Percentiles rank a stretch among this genome's conserved stretches.
Conservation (phyloP, 23 tunicate genomes). For the Phallusia fumigata region DNA sequence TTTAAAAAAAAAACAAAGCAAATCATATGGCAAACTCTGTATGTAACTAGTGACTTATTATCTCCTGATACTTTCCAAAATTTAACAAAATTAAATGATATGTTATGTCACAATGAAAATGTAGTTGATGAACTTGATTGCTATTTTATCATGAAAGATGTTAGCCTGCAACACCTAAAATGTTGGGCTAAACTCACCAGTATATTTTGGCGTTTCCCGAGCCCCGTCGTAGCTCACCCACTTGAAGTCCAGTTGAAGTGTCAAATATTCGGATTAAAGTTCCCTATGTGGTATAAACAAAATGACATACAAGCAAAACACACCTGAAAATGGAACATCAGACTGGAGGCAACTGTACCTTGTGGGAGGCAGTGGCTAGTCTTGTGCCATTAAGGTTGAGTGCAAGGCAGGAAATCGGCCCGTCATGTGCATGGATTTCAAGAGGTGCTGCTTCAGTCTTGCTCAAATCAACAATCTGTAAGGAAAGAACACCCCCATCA, state of each 20-base stretch:
- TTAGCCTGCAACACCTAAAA: not conserved
- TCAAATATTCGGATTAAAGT: slow-evolving; percentile 92
- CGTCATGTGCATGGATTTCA: slow-evolving; percentile 77
- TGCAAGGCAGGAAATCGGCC: slow-evolving; percentile 77
- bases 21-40: too few species aligned
- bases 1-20: too few species aligned
- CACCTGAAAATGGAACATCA: too few species aligned
- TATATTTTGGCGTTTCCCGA: slow-evolving; percentile 81
- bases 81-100: too few species aligned
- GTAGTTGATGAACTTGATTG: too few species aligned
- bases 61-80: too few species aligned
- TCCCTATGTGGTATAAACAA: slow-evolving; percentile 37
- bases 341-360: slow-evolving; percentile 50
- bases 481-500: too few species aligned
- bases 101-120: too few species aligned
- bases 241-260: slow-evolving; percentile 77
- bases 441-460: slow-evolving; percentile 63
- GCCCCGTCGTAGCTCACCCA: slow-evolving; percentile 81
- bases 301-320: too few species aligned
- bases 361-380: slow-evolving; percentile 94
- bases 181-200: slow-evolving; percentile 36
- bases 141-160: too few species aligned
- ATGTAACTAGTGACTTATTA: too few species aligned
- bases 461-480: slow-evolving; percentile 55
- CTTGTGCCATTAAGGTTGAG: slow-evolving; percentile 71